Percentiles rank a stretch among this genome's conserved stretches.
Conservation (phyloP, 2,113 vertebrate genomes). For the Bubo blakistoni region DNA sequence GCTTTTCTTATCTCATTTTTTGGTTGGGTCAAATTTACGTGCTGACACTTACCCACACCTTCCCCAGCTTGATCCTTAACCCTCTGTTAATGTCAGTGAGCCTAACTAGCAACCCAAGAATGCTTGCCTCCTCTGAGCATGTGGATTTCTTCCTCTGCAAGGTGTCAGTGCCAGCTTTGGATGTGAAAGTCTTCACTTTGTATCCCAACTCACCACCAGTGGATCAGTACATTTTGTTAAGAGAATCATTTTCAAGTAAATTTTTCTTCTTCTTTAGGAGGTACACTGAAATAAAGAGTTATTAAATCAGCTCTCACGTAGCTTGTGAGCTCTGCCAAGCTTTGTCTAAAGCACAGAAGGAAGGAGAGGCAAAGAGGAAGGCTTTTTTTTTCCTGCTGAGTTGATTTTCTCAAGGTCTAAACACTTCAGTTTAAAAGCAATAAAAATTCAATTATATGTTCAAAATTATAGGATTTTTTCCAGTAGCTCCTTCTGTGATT, state of each 20-base stretch:
- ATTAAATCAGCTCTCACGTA: slow-evolving; percentile 21
- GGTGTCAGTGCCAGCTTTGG: background rate
- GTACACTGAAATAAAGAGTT: background rate
- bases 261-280: slow-evolving; percentile 27
- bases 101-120: background rate
- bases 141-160: background rate
- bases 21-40: background rate
- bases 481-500: slow-evolving; percentile 62
- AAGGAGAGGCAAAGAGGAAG: background rate
- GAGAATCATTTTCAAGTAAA: background rate
- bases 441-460: slow-evolving; percentile 66
- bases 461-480: slow-evolving; percentile 63
- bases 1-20: background rate
- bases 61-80: background rate
- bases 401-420: slow-evolving; percentile 58
- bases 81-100: background rate
- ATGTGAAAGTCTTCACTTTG: background rate
- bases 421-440: slow-evolving; percentile 57
- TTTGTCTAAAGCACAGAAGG: slow-evolving; percentile 46
- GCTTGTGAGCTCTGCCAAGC: slow-evolving; percentile 13
- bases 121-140: background rate
- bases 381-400: background rate
- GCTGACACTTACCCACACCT: background rate
- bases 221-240: background rate
- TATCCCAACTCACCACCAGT: background rate